A percentile compares a stretch with the other conserved stretches of the same genome.
These are phyloP conservation scores for Anolis sagrei DNA, from an alignment of 2,113 vertebrate species.

Conservation along the genomic window DNA sequence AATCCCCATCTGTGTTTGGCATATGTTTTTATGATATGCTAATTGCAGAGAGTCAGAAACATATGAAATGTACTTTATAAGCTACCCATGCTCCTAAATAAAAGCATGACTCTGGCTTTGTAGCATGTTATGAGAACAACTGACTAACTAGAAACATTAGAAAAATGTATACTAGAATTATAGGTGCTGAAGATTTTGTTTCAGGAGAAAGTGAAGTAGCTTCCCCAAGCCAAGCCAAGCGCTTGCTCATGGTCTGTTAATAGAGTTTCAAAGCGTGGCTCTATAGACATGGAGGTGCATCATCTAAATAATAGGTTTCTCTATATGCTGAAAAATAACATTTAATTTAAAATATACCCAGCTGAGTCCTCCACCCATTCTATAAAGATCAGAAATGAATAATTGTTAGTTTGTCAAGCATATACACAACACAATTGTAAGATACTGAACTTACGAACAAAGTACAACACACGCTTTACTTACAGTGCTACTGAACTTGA, in stretches of 20 bases:
- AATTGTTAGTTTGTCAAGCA: background rate
- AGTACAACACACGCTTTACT: background rate
- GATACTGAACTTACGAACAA: background rate
- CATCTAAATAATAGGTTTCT: background rate
- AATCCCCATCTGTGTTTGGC: background rate
- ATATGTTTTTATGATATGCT: background rate
- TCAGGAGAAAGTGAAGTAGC: background rate
- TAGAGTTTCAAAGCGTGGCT: background rate
- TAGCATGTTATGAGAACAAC: background rate
- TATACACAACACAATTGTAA: background rate
- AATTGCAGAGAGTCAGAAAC: background rate
- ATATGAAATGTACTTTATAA: background rate
- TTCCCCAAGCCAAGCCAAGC: background rate
- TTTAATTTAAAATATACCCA: slow-evolving; percentile 7
- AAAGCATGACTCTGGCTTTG: background rate
- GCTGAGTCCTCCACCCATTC: background rate
- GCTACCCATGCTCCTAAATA: background rate
- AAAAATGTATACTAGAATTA: slow-evolving; percentile 27
- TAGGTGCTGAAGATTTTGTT: fast-evolving
- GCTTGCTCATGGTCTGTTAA: background rate
- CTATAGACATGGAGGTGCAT: background rate
- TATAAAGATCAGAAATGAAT: background rate
- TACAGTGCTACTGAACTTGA: background rate
- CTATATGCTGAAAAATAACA: background rate
- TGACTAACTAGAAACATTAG: slow-evolving; percentile 39